Conservation (phyloP, 2,888 invertebrate genomes). For the Meliscaeva auricollis region DNA sequence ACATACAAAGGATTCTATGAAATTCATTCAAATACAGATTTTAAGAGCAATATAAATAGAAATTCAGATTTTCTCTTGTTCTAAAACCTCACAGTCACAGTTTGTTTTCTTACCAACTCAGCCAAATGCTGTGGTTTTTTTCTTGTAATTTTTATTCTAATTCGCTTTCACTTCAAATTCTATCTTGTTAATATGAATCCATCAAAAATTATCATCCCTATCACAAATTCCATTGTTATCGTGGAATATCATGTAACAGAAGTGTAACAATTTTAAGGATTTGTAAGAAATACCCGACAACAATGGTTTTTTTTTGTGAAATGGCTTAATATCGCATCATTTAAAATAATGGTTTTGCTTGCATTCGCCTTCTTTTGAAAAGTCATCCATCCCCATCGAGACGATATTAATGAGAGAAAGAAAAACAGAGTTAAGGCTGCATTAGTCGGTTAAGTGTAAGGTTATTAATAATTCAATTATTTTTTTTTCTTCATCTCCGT, state of each 20-base stretch:
- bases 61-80: not conserved
- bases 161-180: slow-evolving; percentile 59
- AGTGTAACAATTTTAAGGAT: no score
- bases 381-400: not conserved
- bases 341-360: slow-evolving; percentile 10
- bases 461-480: slow-evolving; percentile 2
- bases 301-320: no score
- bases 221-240: no score
- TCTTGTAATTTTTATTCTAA: slow-evolving; percentile 30
- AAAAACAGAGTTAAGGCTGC: slow-evolving; percentile 45
- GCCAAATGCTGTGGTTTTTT: slow-evolving; percentile 11
- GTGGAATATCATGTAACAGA: no score
- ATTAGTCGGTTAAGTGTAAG: slow-evolving; percentile 54
- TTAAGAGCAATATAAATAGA: not conserved
- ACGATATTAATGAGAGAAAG: slow-evolving; percentile 57
- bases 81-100: not conserved
- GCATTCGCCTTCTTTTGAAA: slow-evolving; percentile 51
- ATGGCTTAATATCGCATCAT: no score
- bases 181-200: slow-evolving; percentile 50
- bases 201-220: slow-evolving; percentile 18
- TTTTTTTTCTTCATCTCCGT: slow-evolving; percentile 19
- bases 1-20: no score
- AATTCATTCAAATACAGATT: not conserved
- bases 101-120: not conserved
- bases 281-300: no score